Percentiles rank a stretch among this genome's conserved stretches.
Conservation (phyloP, 1,140 invertebrate genomes). For the Bombus confusus region DNA sequence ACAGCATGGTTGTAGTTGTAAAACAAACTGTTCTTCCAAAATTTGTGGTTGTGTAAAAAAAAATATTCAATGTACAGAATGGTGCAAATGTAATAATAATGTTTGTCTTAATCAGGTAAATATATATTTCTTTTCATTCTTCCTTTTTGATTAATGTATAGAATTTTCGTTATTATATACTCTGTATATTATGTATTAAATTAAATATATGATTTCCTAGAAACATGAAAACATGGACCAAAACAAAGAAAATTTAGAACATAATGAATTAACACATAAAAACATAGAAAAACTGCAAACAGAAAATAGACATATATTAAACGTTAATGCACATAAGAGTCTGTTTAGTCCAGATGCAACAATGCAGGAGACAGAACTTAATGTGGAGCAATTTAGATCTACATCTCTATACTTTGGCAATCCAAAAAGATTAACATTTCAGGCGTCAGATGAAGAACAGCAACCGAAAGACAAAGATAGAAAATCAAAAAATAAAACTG, state of each 20-base stretch:
- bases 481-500: background rate
- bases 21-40: conserved; percentile 60
- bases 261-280: background rate
- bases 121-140: background rate
- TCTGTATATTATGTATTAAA: background rate
- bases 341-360: conserved; percentile 2
- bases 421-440: conserved; percentile 19
- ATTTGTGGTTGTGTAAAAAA: conserved; percentile 71
- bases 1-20: conserved; percentile 61
- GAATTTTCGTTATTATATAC: background rate
- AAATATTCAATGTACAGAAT: conserved; percentile 42
- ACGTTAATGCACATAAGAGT: background rate
- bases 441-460: conserved; percentile 8
- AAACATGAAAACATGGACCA: background rate
- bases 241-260: conserved; percentile 34
- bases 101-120: conserved; percentile 70
- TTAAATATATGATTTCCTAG: background rate
- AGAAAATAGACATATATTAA: background rate
- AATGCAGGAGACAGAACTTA: background rate
- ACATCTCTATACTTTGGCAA: background rate
- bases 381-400: background rate
- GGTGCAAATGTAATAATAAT: conserved; percentile 62
- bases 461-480: background rate
- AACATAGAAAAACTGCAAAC: background rate
- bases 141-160: background rate